Evolutionary conservation across 1,140 invertebrate genomes (phyloP), one percentile per base, ranked within the genome.

Genomic region (Brachionus manjavacas): DNA sequence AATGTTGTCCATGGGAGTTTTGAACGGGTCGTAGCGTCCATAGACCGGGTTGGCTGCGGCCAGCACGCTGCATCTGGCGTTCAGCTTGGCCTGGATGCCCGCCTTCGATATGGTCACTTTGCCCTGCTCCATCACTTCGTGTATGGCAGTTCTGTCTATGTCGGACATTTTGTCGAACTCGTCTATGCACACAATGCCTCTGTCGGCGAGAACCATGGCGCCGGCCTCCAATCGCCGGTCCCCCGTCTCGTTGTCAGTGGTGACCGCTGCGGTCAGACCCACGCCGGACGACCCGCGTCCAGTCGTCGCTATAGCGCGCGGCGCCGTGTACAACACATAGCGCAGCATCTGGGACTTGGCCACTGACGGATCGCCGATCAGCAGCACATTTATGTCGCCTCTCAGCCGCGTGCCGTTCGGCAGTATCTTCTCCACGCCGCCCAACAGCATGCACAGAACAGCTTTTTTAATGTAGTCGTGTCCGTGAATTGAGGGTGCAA

Each of bases 151-250:
- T 86, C 97, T 91, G 91, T 99, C 97, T 81, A 98, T 95, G 88
- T 99, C 98, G n/a, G 96, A 96, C 98, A 99, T 99, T 91, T 99
- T 99, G 91, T 99, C 97, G 90, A 99, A 99, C 91, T 99, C 97
- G 90, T 99, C 98, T 88, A 99, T 99, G 88, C 97, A 99, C 72
- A 99, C 97, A 66, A 99, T 94, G 25, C 97, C 97, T 78, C 97
- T 91, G 91, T 99, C 97, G 0, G 96, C 97, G 31, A 99, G 88
- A n/a, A 99, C 97, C 97, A 99, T 99, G 85, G 97, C 97, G 87
- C 97, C 97, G 4, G 97, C 97, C 91, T 99, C 97, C 23, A 99
- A 88, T 83, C 96, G 92, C 85, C 88, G 88, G 86, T 92, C 91
- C 64, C 91, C 90, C 89, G 81, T 16, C 49, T 78, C 84, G 41